Conservation (phyloP, 2,888 invertebrate species). For the Sinhomidia bicolor region DNA sequence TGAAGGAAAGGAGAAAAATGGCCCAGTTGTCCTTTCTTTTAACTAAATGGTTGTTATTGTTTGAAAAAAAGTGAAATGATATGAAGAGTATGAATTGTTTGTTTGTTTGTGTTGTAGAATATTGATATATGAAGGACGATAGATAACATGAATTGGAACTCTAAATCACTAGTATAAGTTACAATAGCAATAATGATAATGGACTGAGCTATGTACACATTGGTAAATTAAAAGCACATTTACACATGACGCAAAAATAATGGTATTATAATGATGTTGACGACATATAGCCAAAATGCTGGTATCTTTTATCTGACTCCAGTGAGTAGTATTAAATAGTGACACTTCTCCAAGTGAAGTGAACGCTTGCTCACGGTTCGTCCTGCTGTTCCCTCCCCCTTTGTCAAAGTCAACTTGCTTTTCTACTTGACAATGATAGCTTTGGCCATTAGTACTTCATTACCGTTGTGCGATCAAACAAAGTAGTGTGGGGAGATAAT, state of each 20-base stretch:
- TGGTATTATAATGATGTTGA: not conserved
- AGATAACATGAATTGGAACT: not conserved
- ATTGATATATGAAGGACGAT: not conserved
- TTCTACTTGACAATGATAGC: not conserved
- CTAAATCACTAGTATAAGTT: not conserved
- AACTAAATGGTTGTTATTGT: conserved; percentile 28
- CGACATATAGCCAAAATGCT: not conserved
- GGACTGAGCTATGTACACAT: not conserved
- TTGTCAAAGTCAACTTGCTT: not conserved
- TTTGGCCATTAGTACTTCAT: conserved; percentile 55
- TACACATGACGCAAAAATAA: not conserved
- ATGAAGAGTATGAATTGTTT: conserved; percentile 15
- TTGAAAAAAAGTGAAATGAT: not conserved
- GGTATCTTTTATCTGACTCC: not conserved
- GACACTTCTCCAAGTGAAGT: not conserved
- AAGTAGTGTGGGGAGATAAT: not conserved
- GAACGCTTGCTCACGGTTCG: not conserved
- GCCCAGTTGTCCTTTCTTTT: not conserved
- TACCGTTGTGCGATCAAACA: conserved; percentile 19
- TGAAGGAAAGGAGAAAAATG: not conserved
- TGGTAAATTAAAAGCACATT: not conserved
- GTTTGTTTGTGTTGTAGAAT: conserved; percentile 14
- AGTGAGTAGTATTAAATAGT: not conserved
- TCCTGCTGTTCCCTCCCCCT: not conserved
- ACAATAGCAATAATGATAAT: not conserved